Percentiles rank a stretch among this genome's conserved stretches.
These are phyloP conservation scores for Marcusenius ussheri DNA, from an alignment of 2,113 vertebrate species.

Conservation along the genomic window DNA sequence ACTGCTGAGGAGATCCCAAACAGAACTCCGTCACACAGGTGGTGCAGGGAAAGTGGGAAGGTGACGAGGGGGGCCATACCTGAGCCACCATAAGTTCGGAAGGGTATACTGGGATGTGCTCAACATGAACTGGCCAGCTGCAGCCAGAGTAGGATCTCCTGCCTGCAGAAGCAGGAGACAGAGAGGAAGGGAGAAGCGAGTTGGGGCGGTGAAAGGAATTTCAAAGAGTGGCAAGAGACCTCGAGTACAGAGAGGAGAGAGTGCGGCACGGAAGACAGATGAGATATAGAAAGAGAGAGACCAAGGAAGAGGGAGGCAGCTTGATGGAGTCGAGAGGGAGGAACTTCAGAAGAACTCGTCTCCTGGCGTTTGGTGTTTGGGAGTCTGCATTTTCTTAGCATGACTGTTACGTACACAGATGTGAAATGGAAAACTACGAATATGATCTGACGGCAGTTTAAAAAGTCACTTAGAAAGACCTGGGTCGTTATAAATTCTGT, in stretches of 20 bases:
- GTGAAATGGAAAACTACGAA: not conserved
- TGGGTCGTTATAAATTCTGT: not conserved
- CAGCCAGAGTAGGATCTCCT: not conserved
- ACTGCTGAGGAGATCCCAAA: not conserved
- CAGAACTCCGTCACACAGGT: not conserved
- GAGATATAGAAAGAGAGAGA: not conserved
- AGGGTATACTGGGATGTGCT: not conserved
- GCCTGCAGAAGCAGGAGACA: not conserved
- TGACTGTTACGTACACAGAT: not conserved
- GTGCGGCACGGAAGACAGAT: not conserved
- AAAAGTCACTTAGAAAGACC: not conserved
- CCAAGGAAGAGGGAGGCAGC: not conserved
- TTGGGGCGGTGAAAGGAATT: not conserved
- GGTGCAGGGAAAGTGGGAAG: not conserved
- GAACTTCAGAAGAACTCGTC: not conserved
- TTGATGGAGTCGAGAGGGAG: not conserved
- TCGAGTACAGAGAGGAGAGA: not conserved
- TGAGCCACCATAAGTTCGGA: not conserved
- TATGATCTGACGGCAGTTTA: not conserved
- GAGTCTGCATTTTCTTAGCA: not conserved
- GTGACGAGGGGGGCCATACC: not conserved
- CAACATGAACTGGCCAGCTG: not conserved
- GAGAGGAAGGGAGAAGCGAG: not conserved
- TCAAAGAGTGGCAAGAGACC: not conserved
- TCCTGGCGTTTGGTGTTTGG: not conserved